Percentiles rank a stretch among this genome's conserved stretches.
Evolutionary conservation across 2,797 vertebrate species (phyloP).

Genomic region (Spinus olivaceus): DNA sequence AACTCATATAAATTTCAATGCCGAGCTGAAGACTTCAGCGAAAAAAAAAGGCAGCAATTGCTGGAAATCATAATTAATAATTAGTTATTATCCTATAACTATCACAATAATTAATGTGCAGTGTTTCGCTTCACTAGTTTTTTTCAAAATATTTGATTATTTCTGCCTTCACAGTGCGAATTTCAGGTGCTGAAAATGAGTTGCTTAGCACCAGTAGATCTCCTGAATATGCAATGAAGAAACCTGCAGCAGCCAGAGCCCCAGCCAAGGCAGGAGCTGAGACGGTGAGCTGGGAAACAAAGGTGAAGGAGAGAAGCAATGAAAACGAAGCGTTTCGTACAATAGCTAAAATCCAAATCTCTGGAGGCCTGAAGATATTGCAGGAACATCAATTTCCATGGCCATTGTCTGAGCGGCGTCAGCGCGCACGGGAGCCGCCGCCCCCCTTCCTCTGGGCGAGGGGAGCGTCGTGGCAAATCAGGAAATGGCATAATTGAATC

Average conservation of each 20-base stretch:
- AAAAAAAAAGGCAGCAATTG: constrained; percentile 4
- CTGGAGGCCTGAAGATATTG: constrained; percentile 34
- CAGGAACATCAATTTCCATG: constrained; percentile 56
- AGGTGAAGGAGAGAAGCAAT: constrained; percentile 49
- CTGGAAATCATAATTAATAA: constrained; percentile 56
- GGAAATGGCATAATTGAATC: constrained; percentile 20
- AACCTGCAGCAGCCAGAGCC: constrained; percentile 41
- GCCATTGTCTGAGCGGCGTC: constrained; percentile 51
- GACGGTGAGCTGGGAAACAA: constrained; percentile 35
- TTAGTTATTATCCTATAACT: constrained; percentile 55
- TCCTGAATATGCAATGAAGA: constrained; percentile 68
- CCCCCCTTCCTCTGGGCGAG: background rate
- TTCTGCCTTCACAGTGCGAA: constrained; percentile 26
- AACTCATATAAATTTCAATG: constrained; percentile 17
- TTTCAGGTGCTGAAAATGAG: constrained; percentile 63
- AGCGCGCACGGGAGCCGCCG: background rate
- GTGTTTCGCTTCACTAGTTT: constrained; percentile 35
- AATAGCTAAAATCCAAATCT: constrained; percentile 48
- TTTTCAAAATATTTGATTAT: constrained; percentile 64
- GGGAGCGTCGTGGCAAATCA: background rate
- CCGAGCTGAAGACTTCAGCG: background rate
- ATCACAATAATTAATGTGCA: constrained; percentile 57
- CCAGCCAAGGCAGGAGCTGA: constrained; percentile 39
- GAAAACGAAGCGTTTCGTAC: background rate
- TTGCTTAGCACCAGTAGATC: constrained; percentile 48